A percentile compares a stretch with the other conserved stretches of the same genome.
These are phyloP conservation scores for Iphiclides podalirius DNA, from an alignment of 2,888 invertebrate genomes.

Conservation along the genomic window DNA sequence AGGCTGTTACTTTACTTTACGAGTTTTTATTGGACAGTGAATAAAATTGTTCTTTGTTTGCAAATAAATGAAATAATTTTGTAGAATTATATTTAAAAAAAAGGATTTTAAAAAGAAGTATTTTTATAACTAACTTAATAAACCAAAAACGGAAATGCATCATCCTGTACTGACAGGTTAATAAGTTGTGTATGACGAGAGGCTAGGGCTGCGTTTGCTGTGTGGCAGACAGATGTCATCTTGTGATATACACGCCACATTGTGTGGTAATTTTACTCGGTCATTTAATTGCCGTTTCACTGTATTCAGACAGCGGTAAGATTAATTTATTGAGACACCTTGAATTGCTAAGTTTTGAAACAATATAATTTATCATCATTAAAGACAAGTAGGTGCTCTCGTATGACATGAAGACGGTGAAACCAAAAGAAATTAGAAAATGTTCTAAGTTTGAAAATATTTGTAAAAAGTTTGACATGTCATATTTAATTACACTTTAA, in stretches of 20 bases:
- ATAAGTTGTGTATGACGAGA: constrained; percentile 57
- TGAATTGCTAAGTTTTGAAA: constrained; percentile 61
- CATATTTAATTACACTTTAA: too few species aligned
- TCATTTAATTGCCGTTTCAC: constrained; percentile 72
- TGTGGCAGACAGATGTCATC: constrained; percentile 62
- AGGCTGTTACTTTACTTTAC: too few species aligned
- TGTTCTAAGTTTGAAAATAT: not conserved
- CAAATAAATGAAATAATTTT: too few species aligned
- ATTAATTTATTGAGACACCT: constrained; percentile 75
- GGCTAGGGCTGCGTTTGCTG: constrained; percentile 43
- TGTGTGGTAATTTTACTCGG: constrained; percentile 73
- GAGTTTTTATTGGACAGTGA: too few species aligned
- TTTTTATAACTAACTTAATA: too few species aligned
- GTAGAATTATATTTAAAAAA: too few species aligned
- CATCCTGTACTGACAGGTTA: constrained; percentile 17
- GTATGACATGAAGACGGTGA: constrained; percentile 31
- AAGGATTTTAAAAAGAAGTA: too few species aligned
- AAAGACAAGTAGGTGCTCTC: constrained; percentile 47
- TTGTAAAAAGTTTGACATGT: not conserved
- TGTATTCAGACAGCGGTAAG: constrained; percentile 62
- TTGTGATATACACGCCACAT: constrained; percentile 71
- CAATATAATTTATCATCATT: constrained; percentile 65
- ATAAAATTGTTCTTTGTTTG: too few species aligned
- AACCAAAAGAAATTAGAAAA: constrained; percentile 9
- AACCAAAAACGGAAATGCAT: too few species aligned